Percentiles rank a stretch among this genome's conserved stretches.
Conservation (phyloP, 2,888 invertebrate genomes). For the Lymantria monacha region DNA sequence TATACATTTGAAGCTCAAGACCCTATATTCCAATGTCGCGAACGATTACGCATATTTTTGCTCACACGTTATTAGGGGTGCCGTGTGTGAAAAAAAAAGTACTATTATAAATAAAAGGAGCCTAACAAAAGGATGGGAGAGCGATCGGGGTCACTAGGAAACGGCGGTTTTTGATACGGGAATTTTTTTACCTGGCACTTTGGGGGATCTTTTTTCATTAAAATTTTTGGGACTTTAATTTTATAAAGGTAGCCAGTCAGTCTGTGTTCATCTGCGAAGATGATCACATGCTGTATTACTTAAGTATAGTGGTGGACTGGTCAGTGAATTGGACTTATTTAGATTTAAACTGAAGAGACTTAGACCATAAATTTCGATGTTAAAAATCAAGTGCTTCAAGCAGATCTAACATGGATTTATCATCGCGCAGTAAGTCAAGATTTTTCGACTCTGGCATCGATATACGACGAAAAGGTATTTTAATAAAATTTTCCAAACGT, state of each 20-base stretch:
- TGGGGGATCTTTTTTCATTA: conserved; percentile 72
- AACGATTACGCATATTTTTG: conserved; percentile 79
- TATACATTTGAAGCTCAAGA: conserved; percentile 40
- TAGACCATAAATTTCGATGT: conserved; percentile 29
- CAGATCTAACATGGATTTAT: conserved; percentile 68
- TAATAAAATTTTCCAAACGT: conserved; percentile 28
- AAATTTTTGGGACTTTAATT: conserved; percentile 62
- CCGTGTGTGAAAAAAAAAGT: conserved; percentile 79
- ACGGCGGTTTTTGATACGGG: conserved; percentile 80
- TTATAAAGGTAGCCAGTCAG: conserved; percentile 76
- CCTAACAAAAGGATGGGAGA: conserved; percentile 78
- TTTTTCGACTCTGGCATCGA: conserved; percentile 82
- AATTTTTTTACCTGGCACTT: conserved; percentile 76
- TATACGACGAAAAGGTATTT: conserved; percentile 78
- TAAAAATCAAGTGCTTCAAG: conserved; percentile 38
- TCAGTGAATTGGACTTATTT: conserved; percentile 56
- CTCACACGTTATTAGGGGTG: conserved; percentile 79
- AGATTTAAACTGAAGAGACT: conserved; percentile 30
- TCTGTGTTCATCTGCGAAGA: conserved; percentile 81
- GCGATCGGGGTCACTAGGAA: conserved; percentile 82
- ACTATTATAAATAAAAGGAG: conserved; percentile 80
- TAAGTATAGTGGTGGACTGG: conserved; percentile 53
- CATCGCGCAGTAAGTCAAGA: conserved; percentile 80
- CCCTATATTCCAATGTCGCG: conserved; percentile 49
- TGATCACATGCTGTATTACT: conserved; percentile 77